Evolutionary conservation across 2,888 invertebrate genomes (phyloP), one percentile per base, ranked within the genome.

Genomic region (Hypomecis punctinalis): DNA sequence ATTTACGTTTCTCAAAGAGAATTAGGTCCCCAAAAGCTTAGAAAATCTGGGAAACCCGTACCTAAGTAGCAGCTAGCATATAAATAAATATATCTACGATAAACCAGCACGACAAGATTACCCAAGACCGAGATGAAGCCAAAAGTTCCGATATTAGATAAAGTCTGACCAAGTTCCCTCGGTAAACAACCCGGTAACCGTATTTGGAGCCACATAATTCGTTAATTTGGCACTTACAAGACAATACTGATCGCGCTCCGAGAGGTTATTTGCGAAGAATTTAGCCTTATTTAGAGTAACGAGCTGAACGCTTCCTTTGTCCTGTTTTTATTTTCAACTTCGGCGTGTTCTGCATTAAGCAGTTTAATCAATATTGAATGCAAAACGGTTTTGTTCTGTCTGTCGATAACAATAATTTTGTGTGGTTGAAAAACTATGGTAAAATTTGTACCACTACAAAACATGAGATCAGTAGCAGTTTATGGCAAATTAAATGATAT

Each of bases 211-310:
- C 42, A 48, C 11, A 53, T 51, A 55, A 65, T 65, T 65, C 45
- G 57, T 55, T 65, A 61, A 69, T 63, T 63, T 58, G 55, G 55
- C 60, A 48, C 65, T 67, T 52, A 52, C 60, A 36, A 67, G 61
- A 65, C 64, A 61, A 37, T 64, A 47, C 54, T 51, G 39, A 57
- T 45, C 52, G 33, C 33, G 47, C 42, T 51, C n/a, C 56, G 11
- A 63, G 36, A 35, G 42, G 48, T 53, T 58, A 63, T 55, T 58
- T 53, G 35, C 42, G 37, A 53, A 53, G 48, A 58, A 59, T 63
- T 42, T 33, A n/a, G 42, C 13, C 49, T 51, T 59, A 59, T 52
- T 54, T 53, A 11, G 48, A 42, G 43, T 61, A 55, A 43, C 54
- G 37, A 61, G 43, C 13, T 42, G 9, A 47, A 35, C 11, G 39